These are phyloP conservation scores for Halotydeus destructor DNA, from an alignment of 1,140 invertebrate species.

Conservation along the genomic window DNA sequence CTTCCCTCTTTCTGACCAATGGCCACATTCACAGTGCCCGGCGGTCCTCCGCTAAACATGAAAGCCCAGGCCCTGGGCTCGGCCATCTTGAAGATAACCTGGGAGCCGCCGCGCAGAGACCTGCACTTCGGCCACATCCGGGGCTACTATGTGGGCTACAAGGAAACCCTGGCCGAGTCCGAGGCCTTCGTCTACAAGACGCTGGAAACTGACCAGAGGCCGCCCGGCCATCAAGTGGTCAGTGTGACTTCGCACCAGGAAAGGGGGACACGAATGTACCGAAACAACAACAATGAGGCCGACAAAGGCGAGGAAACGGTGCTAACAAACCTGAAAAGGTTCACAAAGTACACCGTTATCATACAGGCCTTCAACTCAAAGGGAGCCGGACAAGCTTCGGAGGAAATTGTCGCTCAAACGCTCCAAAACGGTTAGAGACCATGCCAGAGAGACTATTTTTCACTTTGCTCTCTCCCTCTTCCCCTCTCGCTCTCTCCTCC, in stretches of 20 bases:
- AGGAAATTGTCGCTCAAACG: slow-evolving; percentile 57
- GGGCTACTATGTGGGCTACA: slow-evolving; percentile 29
- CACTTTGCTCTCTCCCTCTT: too few relatives aligned
- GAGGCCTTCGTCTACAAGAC: slow-evolving; percentile 24
- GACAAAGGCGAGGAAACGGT: slow-evolving; percentile 10
- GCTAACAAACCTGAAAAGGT: slow-evolving; percentile 13
- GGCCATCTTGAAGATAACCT: slow-evolving; percentile 26
- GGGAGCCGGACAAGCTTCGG: slow-evolving; percentile 63
- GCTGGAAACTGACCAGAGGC: too few relatives aligned
- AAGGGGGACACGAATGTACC: slow-evolving; percentile 11
- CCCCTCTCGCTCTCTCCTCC: neutral
- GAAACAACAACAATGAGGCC: slow-evolving; percentile 3
- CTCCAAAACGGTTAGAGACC: slow-evolving; percentile 11
- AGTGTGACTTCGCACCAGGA: slow-evolving; percentile 21
- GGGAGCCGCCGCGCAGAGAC: slow-evolving; percentile 19
- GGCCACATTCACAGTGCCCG: too few relatives aligned
- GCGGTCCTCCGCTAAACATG: slow-evolving; percentile 22
- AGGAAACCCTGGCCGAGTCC: slow-evolving; percentile 21
- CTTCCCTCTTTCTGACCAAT: too few relatives aligned
- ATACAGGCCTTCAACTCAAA: slow-evolving; percentile 80
- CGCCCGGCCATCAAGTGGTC: too few relatives aligned
- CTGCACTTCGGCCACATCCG: slow-evolving; percentile 11
- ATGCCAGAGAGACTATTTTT: too few relatives aligned
- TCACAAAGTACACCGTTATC: slow-evolving; percentile 16
- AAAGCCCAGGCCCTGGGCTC: slow-evolving; percentile 24